phyloP scores from a whole-genome alignment of 92 coral and sea anemone species.

The Meandrina meandrites region DNA sequence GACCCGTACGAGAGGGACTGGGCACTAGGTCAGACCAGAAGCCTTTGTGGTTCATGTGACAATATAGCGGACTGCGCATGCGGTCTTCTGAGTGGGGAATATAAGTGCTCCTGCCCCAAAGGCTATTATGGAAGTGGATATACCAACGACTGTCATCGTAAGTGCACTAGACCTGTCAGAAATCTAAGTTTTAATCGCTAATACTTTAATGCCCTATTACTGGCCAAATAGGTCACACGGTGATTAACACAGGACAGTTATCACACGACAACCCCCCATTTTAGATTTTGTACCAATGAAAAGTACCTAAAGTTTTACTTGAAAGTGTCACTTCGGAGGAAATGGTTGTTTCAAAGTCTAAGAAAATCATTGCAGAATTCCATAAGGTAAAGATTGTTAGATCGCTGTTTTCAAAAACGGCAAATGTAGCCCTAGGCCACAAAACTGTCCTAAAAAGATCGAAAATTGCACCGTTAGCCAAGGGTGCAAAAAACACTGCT shows the following conservation, averaged over 20 bases:
- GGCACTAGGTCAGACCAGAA: conserved; percentile 43
- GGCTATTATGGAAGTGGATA: conserved; percentile 93
- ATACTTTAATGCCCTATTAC: too few species aligned
- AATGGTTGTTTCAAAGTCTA: too few species aligned
- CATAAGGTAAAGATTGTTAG: too few species aligned
- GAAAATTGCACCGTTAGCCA: too few species aligned
- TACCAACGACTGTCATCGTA: conserved; percentile 80
- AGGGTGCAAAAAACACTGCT: too few species aligned
- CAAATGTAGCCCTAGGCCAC: too few species aligned
- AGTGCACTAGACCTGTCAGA: conserved; percentile 6
- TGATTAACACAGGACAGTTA: too few species aligned
- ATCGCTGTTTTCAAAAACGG: too few species aligned
- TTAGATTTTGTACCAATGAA: background rate
- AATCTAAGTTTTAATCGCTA: too few species aligned
- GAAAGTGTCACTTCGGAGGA: background rate
- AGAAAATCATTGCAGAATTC: background rate
- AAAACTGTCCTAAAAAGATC: too few species aligned
- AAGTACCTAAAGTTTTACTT: background rate
- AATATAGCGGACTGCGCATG: conserved; percentile 85
- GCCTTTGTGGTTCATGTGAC: conserved; percentile 87
- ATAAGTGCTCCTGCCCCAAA: conserved; percentile 81
- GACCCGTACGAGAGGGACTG: conserved; percentile 92
- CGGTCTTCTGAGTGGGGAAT: conserved; percentile 93
- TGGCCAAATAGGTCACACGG: too few species aligned
- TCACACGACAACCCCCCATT: too few species aligned